These are phyloP conservation scores for Tetraneura akinire DNA, from an alignment of 1,140 invertebrate genomes.

Conservation along the genomic window DNA sequence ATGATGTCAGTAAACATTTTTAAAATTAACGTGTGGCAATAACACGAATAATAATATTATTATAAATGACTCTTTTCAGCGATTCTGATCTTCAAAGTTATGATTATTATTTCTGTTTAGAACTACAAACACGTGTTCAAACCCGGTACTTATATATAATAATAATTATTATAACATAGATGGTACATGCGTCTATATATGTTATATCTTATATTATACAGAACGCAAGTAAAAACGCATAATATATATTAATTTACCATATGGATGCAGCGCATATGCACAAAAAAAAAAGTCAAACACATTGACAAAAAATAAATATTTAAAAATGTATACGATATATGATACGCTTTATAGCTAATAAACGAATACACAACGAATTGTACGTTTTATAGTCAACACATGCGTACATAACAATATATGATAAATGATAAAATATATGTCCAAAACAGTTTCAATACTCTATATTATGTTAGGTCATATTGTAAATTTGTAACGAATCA, in stretches of 20 bases:
- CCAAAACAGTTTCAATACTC: not conserved
- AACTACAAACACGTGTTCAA: not conserved
- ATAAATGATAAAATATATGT: no score
- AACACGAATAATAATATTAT: no score
- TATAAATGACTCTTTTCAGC: no score
- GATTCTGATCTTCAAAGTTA: not conserved
- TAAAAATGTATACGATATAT: not conserved
- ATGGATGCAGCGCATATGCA: not conserved
- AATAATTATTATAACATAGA: not conserved
- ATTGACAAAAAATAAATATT: not conserved
- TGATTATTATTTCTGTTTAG: not conserved
- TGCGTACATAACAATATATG: conserved; percentile 1
- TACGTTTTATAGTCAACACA: conserved; percentile 16
- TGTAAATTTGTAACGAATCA: no score
- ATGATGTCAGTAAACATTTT: no score
- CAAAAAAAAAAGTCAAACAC: not conserved
- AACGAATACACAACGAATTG: not conserved
- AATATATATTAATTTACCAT: not conserved
- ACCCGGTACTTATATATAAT: not conserved
- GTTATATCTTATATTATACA: no score
- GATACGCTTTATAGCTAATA: not conserved
- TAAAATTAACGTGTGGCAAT: no score
- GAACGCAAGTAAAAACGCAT: not conserved
- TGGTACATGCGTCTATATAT: no score
- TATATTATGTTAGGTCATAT: no score